Percentiles rank a stretch among this genome's conserved stretches.
These are phyloP conservation scores for Phoeniculus purpureus DNA, from an alignment of 2,797 vertebrate species.

Conservation along the genomic window DNA sequence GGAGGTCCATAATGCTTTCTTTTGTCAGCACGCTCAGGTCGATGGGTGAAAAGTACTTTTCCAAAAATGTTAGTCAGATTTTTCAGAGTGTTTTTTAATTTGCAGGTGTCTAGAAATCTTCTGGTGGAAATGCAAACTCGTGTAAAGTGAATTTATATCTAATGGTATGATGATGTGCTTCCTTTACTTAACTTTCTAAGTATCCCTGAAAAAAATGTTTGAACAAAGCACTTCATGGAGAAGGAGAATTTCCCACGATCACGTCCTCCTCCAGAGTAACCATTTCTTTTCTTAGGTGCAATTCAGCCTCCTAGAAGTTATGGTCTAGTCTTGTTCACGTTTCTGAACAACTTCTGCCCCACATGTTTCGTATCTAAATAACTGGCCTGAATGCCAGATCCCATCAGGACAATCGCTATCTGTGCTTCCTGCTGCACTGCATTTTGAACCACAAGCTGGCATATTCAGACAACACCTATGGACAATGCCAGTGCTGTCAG, in stretches of 20 bases:
- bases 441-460: not conserved
- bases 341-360: not conserved
- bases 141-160: not conserved
- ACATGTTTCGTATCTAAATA: not conserved
- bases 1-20: not conserved
- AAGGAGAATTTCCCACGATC: not conserved
- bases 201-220: not conserved
- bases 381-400: not conserved
- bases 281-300: not conserved
- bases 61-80: not conserved
- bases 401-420: not conserved
- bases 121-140: not conserved
- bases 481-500: not conserved
- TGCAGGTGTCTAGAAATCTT: not conserved
- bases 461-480: not conserved
- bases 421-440: rapidly evolving
- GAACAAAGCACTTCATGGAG: not conserved
- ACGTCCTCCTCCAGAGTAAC: not conserved
- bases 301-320: not conserved
- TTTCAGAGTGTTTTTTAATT: not conserved
- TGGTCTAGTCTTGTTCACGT: not conserved
- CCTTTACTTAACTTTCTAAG: not conserved
- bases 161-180: not conserved
- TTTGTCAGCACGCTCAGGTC: rapidly evolving
- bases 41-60: not conserved